These are phyloP conservation scores for Sicus ferrugineus DNA, from an alignment of 2,888 invertebrate species.

Conservation along the genomic window DNA sequence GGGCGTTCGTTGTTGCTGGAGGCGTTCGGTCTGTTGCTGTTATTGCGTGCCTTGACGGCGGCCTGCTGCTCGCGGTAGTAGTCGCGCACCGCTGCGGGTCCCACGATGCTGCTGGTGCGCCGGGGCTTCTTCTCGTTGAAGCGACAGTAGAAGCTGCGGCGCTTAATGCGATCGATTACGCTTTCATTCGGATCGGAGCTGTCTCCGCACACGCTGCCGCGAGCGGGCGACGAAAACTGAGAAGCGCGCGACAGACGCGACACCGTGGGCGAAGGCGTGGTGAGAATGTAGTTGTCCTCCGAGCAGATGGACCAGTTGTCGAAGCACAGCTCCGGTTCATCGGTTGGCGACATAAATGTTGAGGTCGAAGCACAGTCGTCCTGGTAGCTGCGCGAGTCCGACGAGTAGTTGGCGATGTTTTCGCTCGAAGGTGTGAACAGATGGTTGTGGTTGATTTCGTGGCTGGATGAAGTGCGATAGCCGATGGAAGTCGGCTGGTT, in stretches of 20 bases:
- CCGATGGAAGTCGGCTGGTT: constrained; percentile 42
- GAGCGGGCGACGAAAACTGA: constrained; percentile 62
- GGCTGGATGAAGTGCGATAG: constrained; percentile 56
- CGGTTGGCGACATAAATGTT: constrained; percentile 69
- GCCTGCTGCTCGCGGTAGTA: constrained; percentile 65
- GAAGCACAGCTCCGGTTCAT: constrained; percentile 68
- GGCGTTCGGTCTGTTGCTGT: constrained; percentile 19
- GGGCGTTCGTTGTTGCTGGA: constrained; percentile 54
- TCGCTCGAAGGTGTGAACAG: constrained; percentile 60
- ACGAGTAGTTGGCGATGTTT: constrained; percentile 62
- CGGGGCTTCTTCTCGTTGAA: constrained; percentile 85
- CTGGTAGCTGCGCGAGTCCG: constrained; percentile 62
- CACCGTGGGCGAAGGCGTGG: constrained; percentile 60
- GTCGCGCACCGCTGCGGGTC: constrained; percentile 69
- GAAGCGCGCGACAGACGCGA: constrained; percentile 65
- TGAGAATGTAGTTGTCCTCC: constrained; percentile 64
- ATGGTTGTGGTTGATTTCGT: constrained; percentile 62
- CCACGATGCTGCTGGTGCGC: constrained; percentile 74
- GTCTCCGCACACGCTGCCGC: constrained; percentile 55
- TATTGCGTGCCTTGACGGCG: constrained; percentile 50
- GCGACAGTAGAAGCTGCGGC: constrained; percentile 88
- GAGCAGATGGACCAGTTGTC: constrained; percentile 76
- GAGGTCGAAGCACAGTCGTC: constrained; percentile 64
- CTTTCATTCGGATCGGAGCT: constrained; percentile 71
- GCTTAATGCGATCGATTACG: constrained; percentile 83